Evolutionary conservation across 1,140 invertebrate genomes (phyloP), one percentile per base, ranked within the genome.

Genomic region (Lithobius niger): DNA sequence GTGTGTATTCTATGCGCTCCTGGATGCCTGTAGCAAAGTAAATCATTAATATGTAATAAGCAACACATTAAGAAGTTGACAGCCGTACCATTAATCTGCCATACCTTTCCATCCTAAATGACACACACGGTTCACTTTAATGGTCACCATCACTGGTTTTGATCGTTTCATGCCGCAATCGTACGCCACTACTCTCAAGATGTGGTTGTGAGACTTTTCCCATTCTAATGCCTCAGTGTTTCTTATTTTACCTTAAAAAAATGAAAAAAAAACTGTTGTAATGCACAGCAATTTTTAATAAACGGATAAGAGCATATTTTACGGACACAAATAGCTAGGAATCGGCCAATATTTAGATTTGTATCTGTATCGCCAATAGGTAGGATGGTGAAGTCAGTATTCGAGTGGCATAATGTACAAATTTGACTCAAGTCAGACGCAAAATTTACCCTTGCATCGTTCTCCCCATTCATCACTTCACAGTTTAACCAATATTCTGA

Each of bases 121-220:
- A 65, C 84, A 88, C 36, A 79, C 78, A 56, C 82, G 77, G 67
- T 80, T 82, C 15, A 97, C 88, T 71, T 91, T 88, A 65, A 97
- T 87, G 62, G 89, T 97, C 58, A 97, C 88, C 80, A 95, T 86
- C 1, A 92, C 87, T 0, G 91, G 89, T 3, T 86, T 78, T 1
- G 79, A 81, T 18, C 71, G 65, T 66, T 88, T 89, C 83, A 91
- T 92, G 16, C 89, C 90, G 66, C 93, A 97, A 68, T 97, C 92
- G 66, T 89, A 92, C 0, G 92, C 93, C n/a, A 94, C 88, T 27
- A 96, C 89, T 15, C 84, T 87, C n/a, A 97, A 75, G 59, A 97
- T 96, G 70, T 95, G 90, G 71, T 96, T 97, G 71, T 93, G 90
- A 1, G 86, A 88, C 31, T 83, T 76, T 65, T 88, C 86, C 71